Evolutionary conservation across 2,113 vertebrate species (phyloP).

Genomic region (Steatornis caripensis): DNA sequence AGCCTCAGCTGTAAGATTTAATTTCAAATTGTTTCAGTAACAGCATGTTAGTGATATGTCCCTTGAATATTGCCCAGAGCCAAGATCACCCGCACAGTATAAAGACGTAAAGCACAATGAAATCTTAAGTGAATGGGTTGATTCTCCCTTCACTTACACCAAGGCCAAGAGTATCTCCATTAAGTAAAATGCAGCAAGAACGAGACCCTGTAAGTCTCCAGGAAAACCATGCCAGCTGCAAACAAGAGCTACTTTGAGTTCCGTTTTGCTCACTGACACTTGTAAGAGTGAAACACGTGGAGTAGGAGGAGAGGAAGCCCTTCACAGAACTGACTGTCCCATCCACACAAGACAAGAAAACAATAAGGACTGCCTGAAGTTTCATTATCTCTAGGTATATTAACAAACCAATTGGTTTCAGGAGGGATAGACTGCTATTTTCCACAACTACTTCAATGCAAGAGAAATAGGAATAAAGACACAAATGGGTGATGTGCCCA

Average conservation of each 20-base stretch:
- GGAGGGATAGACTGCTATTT: not conserved
- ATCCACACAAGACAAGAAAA: not conserved
- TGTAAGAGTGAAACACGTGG: not conserved
- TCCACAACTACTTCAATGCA: not conserved
- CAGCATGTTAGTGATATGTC: constrained; percentile 4
- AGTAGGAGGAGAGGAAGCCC: not conserved
- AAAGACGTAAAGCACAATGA: not conserved
- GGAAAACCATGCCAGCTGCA: not conserved
- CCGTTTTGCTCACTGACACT: not conserved
- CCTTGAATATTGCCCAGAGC: not conserved
- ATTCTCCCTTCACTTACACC: not conserved
- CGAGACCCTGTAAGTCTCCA: not conserved
- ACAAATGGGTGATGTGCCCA: rapidly evolving
- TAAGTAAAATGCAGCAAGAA: constrained; percentile 3
- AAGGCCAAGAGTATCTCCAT: not conserved
- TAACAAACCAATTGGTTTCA: not conserved
- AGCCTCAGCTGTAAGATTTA: not conserved
- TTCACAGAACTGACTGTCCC: not conserved
- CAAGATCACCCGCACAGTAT: constrained; percentile 3
- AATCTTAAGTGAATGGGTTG: not conserved
- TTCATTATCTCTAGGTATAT: not conserved
- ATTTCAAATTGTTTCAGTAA: constrained; percentile 28
- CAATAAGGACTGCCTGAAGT: not conserved
- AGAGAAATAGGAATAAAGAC: not conserved
- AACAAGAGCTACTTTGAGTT: not conserved